Conservation (phyloP, 2,113 vertebrate genomes). For the Leuciscus idus region DNA sequence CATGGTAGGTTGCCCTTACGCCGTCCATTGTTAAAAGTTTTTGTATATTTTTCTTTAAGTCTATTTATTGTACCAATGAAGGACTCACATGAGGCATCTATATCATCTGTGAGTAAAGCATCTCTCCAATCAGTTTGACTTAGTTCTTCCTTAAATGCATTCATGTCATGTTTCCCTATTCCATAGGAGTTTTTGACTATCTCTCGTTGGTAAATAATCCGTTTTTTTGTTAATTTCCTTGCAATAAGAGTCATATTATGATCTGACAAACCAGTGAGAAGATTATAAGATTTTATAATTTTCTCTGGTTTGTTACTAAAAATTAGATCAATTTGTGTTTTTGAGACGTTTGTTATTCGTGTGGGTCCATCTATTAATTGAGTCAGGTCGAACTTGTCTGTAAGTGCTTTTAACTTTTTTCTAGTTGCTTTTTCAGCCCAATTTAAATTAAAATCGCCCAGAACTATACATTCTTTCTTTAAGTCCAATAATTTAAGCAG, state of each 20-base stretch:
- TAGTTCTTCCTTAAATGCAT: constrained; percentile 6
- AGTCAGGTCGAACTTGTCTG: too few species aligned
- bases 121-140: too few species aligned
- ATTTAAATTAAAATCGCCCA: constrained; percentile 10
- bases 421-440: neutral
- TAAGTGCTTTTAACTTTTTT: too few species aligned
- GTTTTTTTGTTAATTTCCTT: constrained; percentile 4
- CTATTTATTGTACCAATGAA: too few species aligned
- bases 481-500: constrained; percentile 11
- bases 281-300: too few species aligned
- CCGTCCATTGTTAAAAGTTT: neutral
- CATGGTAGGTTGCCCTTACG: neutral
- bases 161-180: neutral
- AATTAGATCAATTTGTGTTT: too few species aligned
- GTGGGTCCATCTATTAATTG: too few species aligned
- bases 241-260: neutral
- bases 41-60: neutral
- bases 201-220: constrained; percentile 9
- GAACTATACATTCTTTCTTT: constrained; percentile 22
- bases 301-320: too few species aligned
- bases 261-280: too few species aligned
- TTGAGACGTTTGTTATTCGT: too few species aligned
- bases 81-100: too few species aligned
- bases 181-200: constrained; percentile 4
- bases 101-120: too few species aligned